These are phyloP conservation scores for Sphaerophoria rueppellii DNA, from an alignment of 2,888 invertebrate genomes.

Conservation along the genomic window DNA sequence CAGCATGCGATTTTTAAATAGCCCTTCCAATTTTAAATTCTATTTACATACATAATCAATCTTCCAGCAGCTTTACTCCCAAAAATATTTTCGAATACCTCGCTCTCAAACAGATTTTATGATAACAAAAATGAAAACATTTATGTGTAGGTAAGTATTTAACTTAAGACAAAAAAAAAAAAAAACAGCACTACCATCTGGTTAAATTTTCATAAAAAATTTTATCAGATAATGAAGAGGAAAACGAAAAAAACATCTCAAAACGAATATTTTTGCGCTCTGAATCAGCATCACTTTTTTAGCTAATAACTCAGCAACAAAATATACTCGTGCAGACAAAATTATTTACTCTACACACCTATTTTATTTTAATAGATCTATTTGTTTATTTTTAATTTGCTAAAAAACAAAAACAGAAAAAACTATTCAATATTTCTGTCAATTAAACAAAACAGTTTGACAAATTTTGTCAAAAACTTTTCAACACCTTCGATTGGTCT, in stretches of 20 bases:
- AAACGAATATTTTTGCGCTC: background rate
- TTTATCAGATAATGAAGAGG: conserved; percentile 20
- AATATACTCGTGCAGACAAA: background rate
- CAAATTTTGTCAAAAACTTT: conserved; percentile 46
- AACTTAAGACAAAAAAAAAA: background rate
- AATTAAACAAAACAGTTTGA: conserved; percentile 42
- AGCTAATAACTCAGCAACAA: conserved; percentile 37
- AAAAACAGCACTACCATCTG: conserved; percentile 18
- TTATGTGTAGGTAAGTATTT: no score
- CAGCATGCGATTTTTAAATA: conserved; percentile 22
- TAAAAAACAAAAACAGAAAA: background rate
- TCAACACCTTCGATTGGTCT: conserved; percentile 35
- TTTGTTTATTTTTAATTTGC: conserved; percentile 33
- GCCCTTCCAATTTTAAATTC: conserved; percentile 18
- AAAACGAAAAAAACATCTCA: background rate
- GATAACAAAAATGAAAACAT: conserved; percentile 3
- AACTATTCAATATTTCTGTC: conserved; percentile 41
- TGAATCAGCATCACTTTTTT: conserved; percentile 41
- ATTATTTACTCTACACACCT: conserved; percentile 4
- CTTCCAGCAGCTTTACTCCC: background rate
- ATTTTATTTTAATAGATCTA: conserved; percentile 38
- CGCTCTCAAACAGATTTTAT: background rate
- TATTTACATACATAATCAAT: conserved; percentile 19
- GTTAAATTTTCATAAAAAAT: conserved; percentile 6
- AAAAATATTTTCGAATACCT: conserved; percentile 8